Conservation (phyloP, 2,888 invertebrate genomes). For the Oscheius sp. region DNA sequence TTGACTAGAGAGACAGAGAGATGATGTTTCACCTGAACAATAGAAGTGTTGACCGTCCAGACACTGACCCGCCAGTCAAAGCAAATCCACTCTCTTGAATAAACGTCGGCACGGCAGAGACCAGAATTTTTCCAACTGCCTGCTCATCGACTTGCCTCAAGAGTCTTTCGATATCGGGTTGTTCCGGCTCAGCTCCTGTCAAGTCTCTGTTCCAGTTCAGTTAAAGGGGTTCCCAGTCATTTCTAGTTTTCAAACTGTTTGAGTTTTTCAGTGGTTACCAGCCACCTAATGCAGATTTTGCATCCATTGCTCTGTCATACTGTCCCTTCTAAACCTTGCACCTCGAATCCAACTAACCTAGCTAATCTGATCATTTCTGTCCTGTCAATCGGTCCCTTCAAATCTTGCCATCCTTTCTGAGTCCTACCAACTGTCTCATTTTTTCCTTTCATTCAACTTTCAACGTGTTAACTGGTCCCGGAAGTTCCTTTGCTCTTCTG, state of each 20-base stretch:
- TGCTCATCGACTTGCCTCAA: constrained; percentile 5
- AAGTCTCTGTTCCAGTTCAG: background rate
- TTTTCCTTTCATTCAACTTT: too few relatives aligned
- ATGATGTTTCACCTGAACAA: constrained; percentile 1
- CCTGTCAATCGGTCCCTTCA: too few relatives aligned
- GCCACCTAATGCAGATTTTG: background rate
- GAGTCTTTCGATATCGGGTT: constrained; percentile 2
- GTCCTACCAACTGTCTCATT: too few relatives aligned
- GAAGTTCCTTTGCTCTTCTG: too few relatives aligned
- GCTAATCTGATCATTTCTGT: background rate
- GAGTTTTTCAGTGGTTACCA: background rate
- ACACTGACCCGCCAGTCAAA: background rate
- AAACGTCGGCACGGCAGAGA: background rate
- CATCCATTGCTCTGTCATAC: background rate
- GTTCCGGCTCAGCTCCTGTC: background rate
- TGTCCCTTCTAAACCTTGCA: background rate
- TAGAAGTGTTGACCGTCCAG: constrained; percentile 8
- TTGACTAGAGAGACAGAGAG: too few relatives aligned
- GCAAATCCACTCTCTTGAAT: constrained; percentile 25
- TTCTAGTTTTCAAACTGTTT: background rate
- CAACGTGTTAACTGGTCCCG: too few relatives aligned
- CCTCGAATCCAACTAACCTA: background rate
- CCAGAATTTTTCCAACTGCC: background rate
- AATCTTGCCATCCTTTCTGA: too few relatives aligned
- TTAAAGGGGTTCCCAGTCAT: background rate